Conservation (phyloP, 2,113 vertebrate genomes). For the Sinocyclocheilus anshuiensis region DNA sequence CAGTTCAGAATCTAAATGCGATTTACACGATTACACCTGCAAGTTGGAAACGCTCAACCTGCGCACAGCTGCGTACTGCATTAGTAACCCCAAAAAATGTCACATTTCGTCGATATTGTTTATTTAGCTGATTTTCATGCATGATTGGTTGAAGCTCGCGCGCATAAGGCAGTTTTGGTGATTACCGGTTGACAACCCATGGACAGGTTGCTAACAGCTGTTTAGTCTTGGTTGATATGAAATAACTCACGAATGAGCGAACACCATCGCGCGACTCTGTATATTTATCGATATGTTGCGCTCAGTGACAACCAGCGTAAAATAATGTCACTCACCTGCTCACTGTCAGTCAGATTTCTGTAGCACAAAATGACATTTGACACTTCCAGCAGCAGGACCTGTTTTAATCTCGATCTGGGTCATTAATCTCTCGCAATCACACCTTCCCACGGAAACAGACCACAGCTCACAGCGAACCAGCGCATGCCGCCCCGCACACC, state of each 20-base stretch:
- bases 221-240: constrained; percentile 7
- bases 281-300: not conserved
- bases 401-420: constrained; percentile 18
- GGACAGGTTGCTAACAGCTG: constrained; percentile 49
- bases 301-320: not conserved
- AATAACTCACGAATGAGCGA: not conserved
- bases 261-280: not conserved
- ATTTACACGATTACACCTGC: not conserved
- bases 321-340: constrained; percentile 34
- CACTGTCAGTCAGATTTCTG: not conserved
- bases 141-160: not conserved
- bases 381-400: not conserved
- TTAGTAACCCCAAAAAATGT: not conserved
- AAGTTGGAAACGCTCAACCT: not conserved
- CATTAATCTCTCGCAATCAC: constrained; percentile 31
- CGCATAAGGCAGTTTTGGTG: not conserved
- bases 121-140: not conserved
- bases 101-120: not conserved
- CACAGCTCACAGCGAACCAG: not conserved
- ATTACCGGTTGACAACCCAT: not conserved
- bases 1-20: no score
- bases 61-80: no score
- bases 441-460: constrained; percentile 52
- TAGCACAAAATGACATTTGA: not conserved
- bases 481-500: constrained; percentile 37